phyloP scores from a whole-genome alignment of 2,797 vertebrate genomes.

The Cephalopachus bancanus region DNA sequence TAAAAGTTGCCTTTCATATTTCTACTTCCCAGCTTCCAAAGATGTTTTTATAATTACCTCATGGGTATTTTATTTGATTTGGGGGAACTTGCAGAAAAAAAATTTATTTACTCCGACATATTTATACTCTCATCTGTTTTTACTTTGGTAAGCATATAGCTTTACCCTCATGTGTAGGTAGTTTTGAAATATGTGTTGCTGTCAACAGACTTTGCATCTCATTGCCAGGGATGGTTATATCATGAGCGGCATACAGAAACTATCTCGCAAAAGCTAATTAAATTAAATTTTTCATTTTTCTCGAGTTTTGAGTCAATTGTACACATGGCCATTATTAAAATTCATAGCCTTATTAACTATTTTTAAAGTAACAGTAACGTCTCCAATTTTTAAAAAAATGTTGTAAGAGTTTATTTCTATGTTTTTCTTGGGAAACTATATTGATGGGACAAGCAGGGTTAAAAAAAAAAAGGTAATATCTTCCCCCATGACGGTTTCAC shows the following conservation, averaged over 20 bases:
- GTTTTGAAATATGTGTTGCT: background rate
- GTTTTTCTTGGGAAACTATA: conserved; percentile 49
- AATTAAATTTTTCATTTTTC: background rate
- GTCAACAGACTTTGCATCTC: background rate
- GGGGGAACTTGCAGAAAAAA: background rate
- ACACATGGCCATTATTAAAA: background rate
- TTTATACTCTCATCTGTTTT: background rate
- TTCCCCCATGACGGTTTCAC: conserved; percentile 57
- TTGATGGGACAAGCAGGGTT: background rate
- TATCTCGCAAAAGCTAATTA: background rate
- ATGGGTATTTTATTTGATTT: background rate
- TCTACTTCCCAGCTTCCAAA: background rate
- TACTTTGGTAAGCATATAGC: background rate
- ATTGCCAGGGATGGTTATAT: background rate
- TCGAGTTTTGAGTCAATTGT: background rate
- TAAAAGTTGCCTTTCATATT: background rate
- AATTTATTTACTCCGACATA: background rate
- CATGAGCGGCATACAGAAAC: background rate
- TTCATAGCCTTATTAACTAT: background rate
- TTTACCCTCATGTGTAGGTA: background rate
- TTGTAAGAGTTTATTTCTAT: conserved; percentile 77
- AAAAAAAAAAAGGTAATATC: conserved; percentile 30
- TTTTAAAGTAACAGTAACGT: background rate
- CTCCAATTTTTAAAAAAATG: conserved; percentile 73
- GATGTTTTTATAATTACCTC: background rate